Evolutionary conservation across 2,888 invertebrate genomes (phyloP).

Genomic region (Drosophila borborema): DNA sequence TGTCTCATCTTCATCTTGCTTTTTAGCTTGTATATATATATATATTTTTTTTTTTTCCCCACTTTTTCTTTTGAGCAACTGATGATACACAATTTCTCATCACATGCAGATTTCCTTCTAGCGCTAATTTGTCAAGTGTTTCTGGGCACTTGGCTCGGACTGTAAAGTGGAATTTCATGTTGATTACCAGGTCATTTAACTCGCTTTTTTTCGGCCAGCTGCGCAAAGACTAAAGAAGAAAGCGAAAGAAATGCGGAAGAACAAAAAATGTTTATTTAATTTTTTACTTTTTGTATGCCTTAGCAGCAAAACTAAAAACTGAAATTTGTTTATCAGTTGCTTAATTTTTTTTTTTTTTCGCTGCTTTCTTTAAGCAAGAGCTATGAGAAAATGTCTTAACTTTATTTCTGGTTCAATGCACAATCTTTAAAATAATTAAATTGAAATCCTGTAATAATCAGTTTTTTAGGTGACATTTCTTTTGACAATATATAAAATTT

Average conservation of each 20-base stretch:
- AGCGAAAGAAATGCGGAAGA: conserved; percentile 2
- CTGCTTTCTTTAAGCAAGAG: no score
- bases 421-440: no score
- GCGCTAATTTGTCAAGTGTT: conserved; percentile 75
- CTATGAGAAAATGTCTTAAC: background rate
- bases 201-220: conserved; percentile 18
- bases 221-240: conserved; percentile 4
- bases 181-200: conserved; percentile 66
- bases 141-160: conserved; percentile 26
- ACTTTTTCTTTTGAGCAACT: conserved; percentile 36
- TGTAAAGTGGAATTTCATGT: conserved; percentile 25
- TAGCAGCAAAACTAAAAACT: background rate
- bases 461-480: no score
- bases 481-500: no score
- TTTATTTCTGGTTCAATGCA: no score
- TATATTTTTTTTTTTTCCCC: conserved; percentile 16
- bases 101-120: conserved; percentile 56
- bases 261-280: background rate
- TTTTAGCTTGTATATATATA: background rate
- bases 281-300: background rate
- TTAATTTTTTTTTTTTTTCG: no score
- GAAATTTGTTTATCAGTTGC: background rate
- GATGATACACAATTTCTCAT: conserved; percentile 72
- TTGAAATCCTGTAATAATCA: no score
- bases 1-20: background rate